phyloP scores from a whole-genome alignment of 2,113 vertebrate species.

The Mormoops blainvillei region DNA sequence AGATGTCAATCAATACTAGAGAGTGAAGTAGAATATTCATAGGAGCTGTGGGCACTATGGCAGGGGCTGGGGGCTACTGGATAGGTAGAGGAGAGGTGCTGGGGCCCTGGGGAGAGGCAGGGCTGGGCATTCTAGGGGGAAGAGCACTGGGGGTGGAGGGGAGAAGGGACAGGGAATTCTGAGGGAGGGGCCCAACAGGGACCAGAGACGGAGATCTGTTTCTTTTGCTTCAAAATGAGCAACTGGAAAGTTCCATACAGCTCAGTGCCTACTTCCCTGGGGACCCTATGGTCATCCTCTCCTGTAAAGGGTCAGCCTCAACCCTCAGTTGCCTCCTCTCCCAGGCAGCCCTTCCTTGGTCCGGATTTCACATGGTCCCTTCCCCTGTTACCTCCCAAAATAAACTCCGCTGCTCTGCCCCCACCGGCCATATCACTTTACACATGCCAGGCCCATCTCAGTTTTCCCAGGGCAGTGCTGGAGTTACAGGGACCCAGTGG shows the following conservation, averaged over 20 bases:
- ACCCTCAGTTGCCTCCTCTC: not conserved
- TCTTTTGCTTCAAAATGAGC: not conserved
- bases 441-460: constrained; percentile 19
- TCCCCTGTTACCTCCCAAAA: constrained; percentile 59
- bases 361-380: constrained; percentile 10
- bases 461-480: constrained; percentile 35
- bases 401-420: not conserved
- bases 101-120: not conserved
- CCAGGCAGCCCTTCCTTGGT: not conserved
- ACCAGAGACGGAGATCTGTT: not conserved
- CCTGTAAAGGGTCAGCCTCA: not conserved
- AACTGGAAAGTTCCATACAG: not conserved
- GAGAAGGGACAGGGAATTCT: not conserved
- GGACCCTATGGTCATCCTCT: not conserved
- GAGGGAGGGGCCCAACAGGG: not conserved
- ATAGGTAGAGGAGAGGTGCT: not conserved
- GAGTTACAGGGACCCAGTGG: not conserved
- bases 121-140: not conserved
- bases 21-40: not conserved
- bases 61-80: not conserved
- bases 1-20: not conserved
- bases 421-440: constrained; percentile 43
- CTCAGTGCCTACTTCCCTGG: not conserved
- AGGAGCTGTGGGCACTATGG: not conserved
- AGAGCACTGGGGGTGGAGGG: not conserved